These are phyloP conservation scores for Piscicola geometra DNA, from an alignment of 2,888 invertebrate genomes.

Conservation along the genomic window DNA sequence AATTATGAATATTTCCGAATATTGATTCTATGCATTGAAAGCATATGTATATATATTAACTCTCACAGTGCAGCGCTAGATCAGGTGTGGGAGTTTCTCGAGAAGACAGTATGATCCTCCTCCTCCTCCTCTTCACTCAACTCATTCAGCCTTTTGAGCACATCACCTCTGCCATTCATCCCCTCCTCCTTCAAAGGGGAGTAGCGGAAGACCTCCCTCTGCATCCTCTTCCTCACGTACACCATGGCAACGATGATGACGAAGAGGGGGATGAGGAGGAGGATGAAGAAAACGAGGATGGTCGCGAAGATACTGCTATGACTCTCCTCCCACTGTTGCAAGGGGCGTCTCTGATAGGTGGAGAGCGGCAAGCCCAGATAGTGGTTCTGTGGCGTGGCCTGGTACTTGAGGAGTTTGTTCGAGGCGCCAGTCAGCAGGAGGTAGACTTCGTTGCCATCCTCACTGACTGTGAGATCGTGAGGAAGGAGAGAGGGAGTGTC, in stretches of 20 bases:
- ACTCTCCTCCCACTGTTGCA: background rate
- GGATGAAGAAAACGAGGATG: background rate
- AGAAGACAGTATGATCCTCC: too few species aligned
- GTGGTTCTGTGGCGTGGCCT: background rate
- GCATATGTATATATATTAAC: too few species aligned
- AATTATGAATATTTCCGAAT: too few species aligned
- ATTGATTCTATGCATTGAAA: too few species aligned
- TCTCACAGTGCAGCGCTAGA: too few species aligned
- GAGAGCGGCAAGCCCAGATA: background rate
- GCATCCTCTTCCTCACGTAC: background rate
- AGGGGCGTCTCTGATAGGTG: constrained; percentile 20
- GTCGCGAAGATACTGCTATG: background rate
- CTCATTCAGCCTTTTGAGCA: background rate
- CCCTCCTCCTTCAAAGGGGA: background rate
- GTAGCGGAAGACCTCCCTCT: background rate
- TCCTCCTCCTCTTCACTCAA: background rate
- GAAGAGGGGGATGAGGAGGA: constrained; percentile 15
- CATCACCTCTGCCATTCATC: background rate
- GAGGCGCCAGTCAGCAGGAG: constrained; percentile 68
- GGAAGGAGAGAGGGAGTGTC: constrained; percentile 61
- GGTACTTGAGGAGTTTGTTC: constrained; percentile 5
- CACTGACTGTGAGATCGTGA: constrained; percentile 73
- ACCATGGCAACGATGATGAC: background rate
- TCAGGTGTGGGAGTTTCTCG: too few species aligned
- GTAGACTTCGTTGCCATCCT: constrained; percentile 67